Evolutionary conservation across 2,797 vertebrate genomes (phyloP).

Genomic region (Poecilia velifera): DNA sequence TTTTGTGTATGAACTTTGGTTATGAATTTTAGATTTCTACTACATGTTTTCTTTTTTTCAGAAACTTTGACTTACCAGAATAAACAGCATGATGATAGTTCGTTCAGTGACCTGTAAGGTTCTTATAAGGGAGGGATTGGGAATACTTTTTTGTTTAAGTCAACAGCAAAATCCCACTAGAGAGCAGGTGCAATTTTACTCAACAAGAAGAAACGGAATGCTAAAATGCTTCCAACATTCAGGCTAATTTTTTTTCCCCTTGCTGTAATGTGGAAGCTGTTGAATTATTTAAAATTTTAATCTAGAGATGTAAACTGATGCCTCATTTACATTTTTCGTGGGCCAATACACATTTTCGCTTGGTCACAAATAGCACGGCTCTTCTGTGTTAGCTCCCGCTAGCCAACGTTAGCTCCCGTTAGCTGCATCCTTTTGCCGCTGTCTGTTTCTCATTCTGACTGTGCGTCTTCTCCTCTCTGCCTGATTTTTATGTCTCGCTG

Average conservation of each 20-base stretch:
- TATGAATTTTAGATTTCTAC: neutral
- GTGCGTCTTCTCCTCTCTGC: neutral
- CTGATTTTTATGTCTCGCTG: neutral
- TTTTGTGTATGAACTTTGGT: neutral
- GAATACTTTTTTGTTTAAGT: neutral
- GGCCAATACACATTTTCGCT: neutral
- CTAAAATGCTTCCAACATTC: neutral
- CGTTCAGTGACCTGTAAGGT: too few relatives aligned
- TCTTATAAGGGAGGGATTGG: neutral
- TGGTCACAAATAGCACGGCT: neutral
- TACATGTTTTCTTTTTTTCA: neutral
- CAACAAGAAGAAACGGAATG: neutral
- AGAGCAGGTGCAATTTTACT: neutral
- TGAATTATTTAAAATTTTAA: neutral
- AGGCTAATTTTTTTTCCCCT: neutral
- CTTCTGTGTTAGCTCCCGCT: neutral
- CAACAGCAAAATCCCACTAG: neutral
- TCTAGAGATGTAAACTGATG: neutral
- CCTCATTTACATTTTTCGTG: neutral
- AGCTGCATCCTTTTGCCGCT: neutral
- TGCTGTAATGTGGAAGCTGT: neutral
- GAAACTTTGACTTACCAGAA: neutral
- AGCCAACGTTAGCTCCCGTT: neutral
- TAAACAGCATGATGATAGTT: neutral
- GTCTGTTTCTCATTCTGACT: constrained; percentile 3